Conservation (phyloP, 2,113 vertebrate species). For the Oostethus manadensis region DNA sequence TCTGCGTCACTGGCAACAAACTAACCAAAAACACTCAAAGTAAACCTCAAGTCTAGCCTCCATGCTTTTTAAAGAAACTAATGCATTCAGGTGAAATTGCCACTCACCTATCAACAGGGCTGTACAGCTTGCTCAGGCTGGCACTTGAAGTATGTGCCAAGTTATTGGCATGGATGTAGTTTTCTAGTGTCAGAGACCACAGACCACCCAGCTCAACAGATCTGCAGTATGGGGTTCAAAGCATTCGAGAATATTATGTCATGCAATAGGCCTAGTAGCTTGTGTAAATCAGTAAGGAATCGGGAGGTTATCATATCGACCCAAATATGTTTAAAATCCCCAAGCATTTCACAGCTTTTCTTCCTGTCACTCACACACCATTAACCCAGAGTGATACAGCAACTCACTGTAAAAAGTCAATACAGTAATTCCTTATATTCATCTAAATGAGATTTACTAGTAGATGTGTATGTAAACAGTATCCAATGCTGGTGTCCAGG, state of each 20-base stretch:
- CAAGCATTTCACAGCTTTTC: no score
- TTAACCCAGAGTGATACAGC: no score
- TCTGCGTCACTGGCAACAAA: slow-evolving; percentile 82
- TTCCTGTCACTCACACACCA: no score
- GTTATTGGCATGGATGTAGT: slow-evolving; percentile 65
- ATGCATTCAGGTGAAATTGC: background rate
- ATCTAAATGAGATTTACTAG: no score
- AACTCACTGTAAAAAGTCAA: no score
- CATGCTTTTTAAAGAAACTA: background rate
- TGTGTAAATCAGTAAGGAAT: background rate
- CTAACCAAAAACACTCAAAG: slow-evolving; percentile 54
- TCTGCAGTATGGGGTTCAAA: slow-evolving; percentile 59
- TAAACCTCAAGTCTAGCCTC: background rate
- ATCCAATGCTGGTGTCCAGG: background rate
- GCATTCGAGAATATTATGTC: background rate
- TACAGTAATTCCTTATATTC: no score
- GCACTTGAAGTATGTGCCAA: slow-evolving; percentile 50
- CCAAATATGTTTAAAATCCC: no score
- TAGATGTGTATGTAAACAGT: no score
- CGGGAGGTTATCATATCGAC: no score
- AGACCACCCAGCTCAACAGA: slow-evolving; percentile 80
- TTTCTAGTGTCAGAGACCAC: slow-evolving; percentile 85
- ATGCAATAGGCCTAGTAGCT: background rate
- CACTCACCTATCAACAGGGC: slow-evolving; percentile 77
- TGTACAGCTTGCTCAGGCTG: slow-evolving; percentile 74